Conservation (phyloP, 2,888 invertebrate genomes). For the Eristalinus aeneus region DNA sequence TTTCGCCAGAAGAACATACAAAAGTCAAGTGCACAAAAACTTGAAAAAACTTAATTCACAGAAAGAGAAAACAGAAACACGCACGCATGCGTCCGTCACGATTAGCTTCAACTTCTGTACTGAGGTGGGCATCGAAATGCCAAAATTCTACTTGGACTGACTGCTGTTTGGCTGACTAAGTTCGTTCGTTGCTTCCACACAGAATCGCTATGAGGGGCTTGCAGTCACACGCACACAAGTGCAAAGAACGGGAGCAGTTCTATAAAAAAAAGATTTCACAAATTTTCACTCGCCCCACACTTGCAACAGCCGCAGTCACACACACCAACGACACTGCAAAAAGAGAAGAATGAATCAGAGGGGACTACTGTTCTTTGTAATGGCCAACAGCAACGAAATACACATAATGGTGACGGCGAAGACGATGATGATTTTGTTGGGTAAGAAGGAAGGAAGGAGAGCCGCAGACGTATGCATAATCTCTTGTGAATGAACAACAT, state of each 20-base stretch:
- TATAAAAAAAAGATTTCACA: neutral
- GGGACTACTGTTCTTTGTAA: neutral
- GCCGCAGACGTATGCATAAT: neutral
- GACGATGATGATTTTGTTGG: neutral
- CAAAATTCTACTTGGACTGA: conserved; percentile 29
- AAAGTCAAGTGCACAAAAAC: neutral
- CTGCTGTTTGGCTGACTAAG: neutral
- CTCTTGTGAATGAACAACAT: neutral
- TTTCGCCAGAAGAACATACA: too few relatives aligned
- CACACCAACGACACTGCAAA: neutral
- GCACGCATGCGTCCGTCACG: conserved; percentile 14
- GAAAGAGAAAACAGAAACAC: neutral
- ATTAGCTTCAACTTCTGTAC: conserved; percentile 42
- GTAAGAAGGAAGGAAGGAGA: neutral
- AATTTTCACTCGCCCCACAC: neutral
- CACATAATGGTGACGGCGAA: neutral
- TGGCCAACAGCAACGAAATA: neutral
- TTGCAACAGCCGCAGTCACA: neutral
- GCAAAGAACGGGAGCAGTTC: neutral
- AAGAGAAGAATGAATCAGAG: neutral
- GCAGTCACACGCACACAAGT: neutral
- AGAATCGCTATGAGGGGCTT: neutral
- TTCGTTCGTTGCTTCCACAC: neutral
- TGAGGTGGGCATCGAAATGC: conserved; percentile 51
- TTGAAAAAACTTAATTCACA: neutral